A percentile compares a stretch with the other conserved stretches of the same genome.
Conservation (phyloP, 2,113 vertebrate genomes). For the Tenebrosternarchus preto region DNA sequence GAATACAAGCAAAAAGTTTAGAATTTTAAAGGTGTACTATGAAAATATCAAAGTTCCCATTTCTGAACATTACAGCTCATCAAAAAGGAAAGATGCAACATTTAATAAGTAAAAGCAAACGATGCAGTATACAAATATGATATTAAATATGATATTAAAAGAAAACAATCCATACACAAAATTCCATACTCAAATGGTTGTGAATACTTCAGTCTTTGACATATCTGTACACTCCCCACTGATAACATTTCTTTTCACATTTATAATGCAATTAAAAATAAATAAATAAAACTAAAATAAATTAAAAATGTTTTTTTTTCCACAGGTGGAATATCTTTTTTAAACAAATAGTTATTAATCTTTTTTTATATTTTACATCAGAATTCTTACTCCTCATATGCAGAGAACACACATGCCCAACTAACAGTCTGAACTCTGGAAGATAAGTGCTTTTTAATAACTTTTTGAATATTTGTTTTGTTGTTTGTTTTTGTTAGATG, state of each 20-base stretch:
- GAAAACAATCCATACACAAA: constrained; percentile 66
- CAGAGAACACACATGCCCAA: constrained; percentile 64
- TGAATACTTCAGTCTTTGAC: constrained; percentile 51
- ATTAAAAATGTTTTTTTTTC: constrained; percentile 63
- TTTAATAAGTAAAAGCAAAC: constrained; percentile 63
- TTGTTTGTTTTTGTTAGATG: constrained; percentile 4
- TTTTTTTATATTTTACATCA: constrained; percentile 66
- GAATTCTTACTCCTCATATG: constrained; percentile 75
- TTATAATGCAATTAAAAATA: constrained; percentile 63
- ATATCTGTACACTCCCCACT: constrained; percentile 54
- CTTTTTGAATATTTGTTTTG: not conserved
- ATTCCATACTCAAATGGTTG: constrained; percentile 53
- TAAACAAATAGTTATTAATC: constrained; percentile 59
- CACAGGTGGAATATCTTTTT: constrained; percentile 64
- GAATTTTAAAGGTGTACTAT: constrained; percentile 70
- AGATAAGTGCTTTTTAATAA: constrained; percentile 63
- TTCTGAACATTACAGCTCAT: constrained; percentile 42
- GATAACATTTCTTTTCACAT: constrained; percentile 58
- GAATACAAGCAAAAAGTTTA: constrained; percentile 65
- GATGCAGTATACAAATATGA: constrained; percentile 67
- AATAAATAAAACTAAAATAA: constrained; percentile 76
- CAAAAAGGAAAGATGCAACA: constrained; percentile 62
- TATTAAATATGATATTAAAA: constrained; percentile 61
- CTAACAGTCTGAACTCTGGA: constrained; percentile 70
- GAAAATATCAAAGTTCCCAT: constrained; percentile 59